Evolutionary conservation across 2,113 vertebrate species (phyloP).

Genomic region (Neofelis nebulosa): DNA sequence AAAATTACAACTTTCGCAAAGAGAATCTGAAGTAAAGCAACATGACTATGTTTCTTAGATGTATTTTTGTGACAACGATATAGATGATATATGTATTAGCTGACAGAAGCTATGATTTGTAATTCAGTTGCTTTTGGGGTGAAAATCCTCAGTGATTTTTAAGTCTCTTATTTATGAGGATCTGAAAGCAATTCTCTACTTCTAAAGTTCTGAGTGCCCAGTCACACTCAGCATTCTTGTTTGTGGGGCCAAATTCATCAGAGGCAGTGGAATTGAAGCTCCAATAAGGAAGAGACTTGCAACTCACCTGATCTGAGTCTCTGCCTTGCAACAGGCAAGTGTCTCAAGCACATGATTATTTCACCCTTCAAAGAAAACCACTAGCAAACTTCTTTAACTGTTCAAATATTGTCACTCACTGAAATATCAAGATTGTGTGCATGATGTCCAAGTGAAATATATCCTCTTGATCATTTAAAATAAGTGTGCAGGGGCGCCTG

Average conservation of each 20-base stretch:
- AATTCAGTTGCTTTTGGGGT: not conserved
- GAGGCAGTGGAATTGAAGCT: not conserved
- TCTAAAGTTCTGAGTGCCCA: not conserved
- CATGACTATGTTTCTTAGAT: not conserved
- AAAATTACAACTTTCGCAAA: conserved; percentile 2
- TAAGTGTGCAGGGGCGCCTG: not conserved
- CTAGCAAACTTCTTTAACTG: not conserved
- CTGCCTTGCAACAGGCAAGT: not conserved
- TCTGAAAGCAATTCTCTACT: not conserved
- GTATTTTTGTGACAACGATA: not conserved
- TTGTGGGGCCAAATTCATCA: not conserved
- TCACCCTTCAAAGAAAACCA: not conserved
- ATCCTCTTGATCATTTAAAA: not conserved
- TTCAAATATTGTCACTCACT: not conserved
- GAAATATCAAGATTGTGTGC: not conserved
- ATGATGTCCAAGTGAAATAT: not conserved
- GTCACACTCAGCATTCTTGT: not conserved
- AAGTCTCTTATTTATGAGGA: not conserved
- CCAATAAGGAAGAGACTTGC: not conserved
- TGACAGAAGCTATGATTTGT: not conserved
- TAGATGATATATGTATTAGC: too few relatives aligned
- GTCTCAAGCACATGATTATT: not conserved
- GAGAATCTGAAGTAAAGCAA: not conserved
- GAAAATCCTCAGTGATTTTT: not conserved
- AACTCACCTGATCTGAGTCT: not conserved